Percentiles rank a stretch among this genome's conserved stretches.
These are phyloP conservation scores for Lycophotia porphyrea DNA, from an alignment of 2,888 invertebrate genomes.

Conservation along the genomic window DNA sequence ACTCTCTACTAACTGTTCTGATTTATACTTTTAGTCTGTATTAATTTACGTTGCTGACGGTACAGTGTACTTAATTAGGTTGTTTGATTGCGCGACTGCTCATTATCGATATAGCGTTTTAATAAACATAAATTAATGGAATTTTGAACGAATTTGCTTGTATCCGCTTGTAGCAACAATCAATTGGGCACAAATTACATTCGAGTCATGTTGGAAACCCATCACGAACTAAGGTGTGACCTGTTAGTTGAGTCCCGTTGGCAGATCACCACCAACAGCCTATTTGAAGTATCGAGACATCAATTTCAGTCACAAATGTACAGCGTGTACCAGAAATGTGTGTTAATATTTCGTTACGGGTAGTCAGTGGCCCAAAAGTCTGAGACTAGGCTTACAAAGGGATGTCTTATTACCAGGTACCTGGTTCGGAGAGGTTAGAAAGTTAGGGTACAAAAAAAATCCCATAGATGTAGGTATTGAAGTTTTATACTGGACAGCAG, in stretches of 20 bases:
- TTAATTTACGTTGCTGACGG: slow-evolving; percentile 36
- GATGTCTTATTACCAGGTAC: too few relatives aligned
- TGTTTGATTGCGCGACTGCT: slow-evolving; percentile 31
- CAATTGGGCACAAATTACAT: not conserved
- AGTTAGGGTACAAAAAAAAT: too few relatives aligned
- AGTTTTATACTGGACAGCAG: too few relatives aligned
- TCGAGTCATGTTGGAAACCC: not conserved
- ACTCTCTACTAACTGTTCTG: slow-evolving; percentile 31
- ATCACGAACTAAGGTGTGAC: not conserved
- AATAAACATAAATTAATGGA: slow-evolving; percentile 25
- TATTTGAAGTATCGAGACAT: not conserved
- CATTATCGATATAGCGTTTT: slow-evolving; percentile 22
- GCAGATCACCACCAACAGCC: not conserved
- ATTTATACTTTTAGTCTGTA: slow-evolving; percentile 30
- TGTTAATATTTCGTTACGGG: too few relatives aligned
- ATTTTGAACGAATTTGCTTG: slow-evolving; percentile 16
- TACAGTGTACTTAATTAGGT: slow-evolving; percentile 41
- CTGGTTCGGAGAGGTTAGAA: too few relatives aligned
- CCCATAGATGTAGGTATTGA: too few relatives aligned
- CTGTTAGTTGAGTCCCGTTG: not conserved
- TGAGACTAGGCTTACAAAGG: too few relatives aligned
- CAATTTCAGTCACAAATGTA: not conserved
- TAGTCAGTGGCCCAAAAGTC: too few relatives aligned
- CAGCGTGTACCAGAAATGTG: too few relatives aligned
- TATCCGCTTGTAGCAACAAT: slow-evolving; percentile 24